Conservation (phyloP, 1,140 invertebrate genomes). For the Drosophila santomea region DNA sequence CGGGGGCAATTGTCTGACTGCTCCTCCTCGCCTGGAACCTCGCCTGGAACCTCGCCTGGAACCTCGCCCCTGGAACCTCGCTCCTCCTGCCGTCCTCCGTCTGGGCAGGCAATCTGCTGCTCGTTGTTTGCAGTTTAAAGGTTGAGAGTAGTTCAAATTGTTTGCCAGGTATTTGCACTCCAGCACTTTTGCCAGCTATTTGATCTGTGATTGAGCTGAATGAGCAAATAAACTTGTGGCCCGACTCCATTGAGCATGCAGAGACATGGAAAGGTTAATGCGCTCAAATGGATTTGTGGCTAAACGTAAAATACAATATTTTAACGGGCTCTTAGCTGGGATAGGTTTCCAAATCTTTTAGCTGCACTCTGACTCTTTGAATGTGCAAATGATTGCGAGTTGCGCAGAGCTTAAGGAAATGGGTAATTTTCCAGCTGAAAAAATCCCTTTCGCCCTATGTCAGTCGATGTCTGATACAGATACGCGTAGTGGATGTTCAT, state of each 20-base stretch:
- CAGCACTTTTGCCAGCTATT: constrained; percentile 73
- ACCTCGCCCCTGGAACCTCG: neutral
- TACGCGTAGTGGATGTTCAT: neutral
- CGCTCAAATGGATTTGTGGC: constrained; percentile 46
- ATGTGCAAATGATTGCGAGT: neutral
- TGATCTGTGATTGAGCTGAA: constrained; percentile 82
- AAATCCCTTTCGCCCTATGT: too few relatives aligned
- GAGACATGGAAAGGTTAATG: constrained; percentile 41
- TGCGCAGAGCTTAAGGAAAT: neutral
- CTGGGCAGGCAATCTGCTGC: constrained; percentile 29
- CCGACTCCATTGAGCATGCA: constrained; percentile 22
- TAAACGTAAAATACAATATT: constrained; percentile 28
- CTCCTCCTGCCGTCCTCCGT: neutral
- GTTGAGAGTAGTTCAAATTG: constrained; percentile 77
- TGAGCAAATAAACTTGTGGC: constrained; percentile 80
- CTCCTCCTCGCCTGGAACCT: neutral
- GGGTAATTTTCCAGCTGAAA: neutral
- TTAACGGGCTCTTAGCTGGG: constrained; percentile 18
- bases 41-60: neutral
- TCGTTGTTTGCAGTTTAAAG: constrained; percentile 67
- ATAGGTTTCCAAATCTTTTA: neutral
- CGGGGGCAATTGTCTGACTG: constrained; percentile 65
- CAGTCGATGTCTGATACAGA: neutral
- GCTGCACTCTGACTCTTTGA: neutral
- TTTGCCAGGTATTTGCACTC: constrained; percentile 74